Base-by-base conservation (phyloP, 2,888 invertebrate species). In the Erebia epiphron region DNA sequence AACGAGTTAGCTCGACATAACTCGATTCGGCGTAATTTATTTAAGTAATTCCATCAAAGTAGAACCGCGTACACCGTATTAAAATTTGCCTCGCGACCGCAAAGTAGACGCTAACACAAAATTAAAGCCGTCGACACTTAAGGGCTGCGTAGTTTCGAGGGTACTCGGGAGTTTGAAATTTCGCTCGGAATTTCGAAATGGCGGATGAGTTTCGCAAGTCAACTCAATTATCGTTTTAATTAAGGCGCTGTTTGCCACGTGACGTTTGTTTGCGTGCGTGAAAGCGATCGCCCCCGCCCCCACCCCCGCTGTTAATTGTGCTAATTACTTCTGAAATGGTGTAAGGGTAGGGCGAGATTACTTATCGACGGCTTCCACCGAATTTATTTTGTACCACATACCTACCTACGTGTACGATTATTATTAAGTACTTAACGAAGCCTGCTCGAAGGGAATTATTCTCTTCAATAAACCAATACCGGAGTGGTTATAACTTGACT, bases 211-310 rank as follows among this genome's bases (percentile, higher is more conserved):
- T 93, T 92, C 91, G 86, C 91, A 90, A 92, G 92, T 93, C 92
- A 92, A 93, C 92, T 92, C 92, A 93, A 93, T 93, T 93, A 93
- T 92, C 92, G 92, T 93, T 93, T 93, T 93, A 93, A 93, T 93
- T 92, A 93, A 92, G 91, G 92, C 91, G 87, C 76, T 74, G 77
- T 86, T 86, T 85, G 89, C 90, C 92, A 92, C 92, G 92, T 93
- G 93, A 91, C 92, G 89, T 93, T 92, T 93, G 92, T 93, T 92
- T 92, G 92, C 92, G 90, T 92, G 92, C 91, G 90, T 91, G 91
- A 89, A 90, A 91, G 89, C 89, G 90, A 92, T 92, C 85, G 80
- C 78, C 81, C 80, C 79, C 80, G 71, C 75, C 71, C 74, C 73
- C 74, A 75, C 67, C 76, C 76, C 67, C 76, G 89, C 90, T 88